Percentiles rank a stretch among this genome's conserved stretches.
Evolutionary conservation across 2,797 vertebrate genomes (phyloP).

Genomic region (Phrynocephalus forsythii): DNA sequence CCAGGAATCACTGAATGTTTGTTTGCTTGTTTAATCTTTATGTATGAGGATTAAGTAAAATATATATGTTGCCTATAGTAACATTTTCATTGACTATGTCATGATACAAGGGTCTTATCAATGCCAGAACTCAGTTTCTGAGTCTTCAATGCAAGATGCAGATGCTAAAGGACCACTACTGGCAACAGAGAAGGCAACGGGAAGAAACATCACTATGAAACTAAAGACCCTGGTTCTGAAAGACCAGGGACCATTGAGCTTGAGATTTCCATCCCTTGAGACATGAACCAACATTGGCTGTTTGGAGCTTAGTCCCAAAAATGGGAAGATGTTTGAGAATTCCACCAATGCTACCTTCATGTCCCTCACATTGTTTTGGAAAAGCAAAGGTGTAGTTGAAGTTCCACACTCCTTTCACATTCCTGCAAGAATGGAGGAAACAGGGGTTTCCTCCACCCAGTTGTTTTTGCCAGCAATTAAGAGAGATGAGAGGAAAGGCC

Average conservation of each 20-base stretch:
- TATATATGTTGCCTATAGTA: not conserved
- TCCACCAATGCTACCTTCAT: not conserved
- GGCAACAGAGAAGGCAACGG: too few species aligned
- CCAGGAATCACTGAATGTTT: not conserved
- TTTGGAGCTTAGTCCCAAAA: too few species aligned
- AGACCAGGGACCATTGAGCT: too few species aligned
- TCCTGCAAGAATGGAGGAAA: not conserved
- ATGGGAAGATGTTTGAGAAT: not conserved
- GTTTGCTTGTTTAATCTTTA: too few species aligned
- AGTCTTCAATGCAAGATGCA: too few species aligned
- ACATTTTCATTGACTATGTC: too few species aligned
- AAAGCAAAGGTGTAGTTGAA: not conserved
- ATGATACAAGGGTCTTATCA: not conserved
- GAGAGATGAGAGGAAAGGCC: not conserved
- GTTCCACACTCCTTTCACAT: not conserved
- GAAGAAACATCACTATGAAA: too few species aligned
- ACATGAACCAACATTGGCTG: not conserved
- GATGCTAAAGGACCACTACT: too few species aligned
- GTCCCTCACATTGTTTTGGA: not conserved
- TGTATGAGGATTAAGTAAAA: not conserved
- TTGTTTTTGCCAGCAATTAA: not conserved
- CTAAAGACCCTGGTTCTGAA: too few species aligned
- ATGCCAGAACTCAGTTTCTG: too few species aligned
- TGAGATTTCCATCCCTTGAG: not conserved
- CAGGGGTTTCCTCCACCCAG: not conserved